A percentile compares a stretch with the other conserved stretches of the same genome.
phyloP scores from a whole-genome alignment of 53 echinoderm and acorn worm species.

The Apostichopus leukothele region DNA sequence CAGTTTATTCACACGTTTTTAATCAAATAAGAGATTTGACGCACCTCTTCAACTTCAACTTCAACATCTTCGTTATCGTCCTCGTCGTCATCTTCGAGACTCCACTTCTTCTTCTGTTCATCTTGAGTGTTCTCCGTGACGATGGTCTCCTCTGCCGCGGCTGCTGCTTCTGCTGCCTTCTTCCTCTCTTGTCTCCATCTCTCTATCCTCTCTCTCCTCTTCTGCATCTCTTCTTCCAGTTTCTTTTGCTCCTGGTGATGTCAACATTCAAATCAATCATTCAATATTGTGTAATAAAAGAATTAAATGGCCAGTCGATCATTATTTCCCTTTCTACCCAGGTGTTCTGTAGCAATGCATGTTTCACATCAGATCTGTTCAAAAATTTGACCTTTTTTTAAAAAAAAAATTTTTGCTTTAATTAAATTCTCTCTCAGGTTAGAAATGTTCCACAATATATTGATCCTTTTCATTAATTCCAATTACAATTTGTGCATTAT shows the following conservation, averaged over 20 bases:
- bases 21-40: too few species aligned
- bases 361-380: too few species aligned
- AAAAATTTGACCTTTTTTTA: too few species aligned
- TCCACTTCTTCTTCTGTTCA: conserved; percentile 84
- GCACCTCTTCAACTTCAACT: neutral
- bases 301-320: too few species aligned
- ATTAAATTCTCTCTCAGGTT: too few species aligned
- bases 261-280: neutral
- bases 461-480: too few species aligned
- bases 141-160: conserved; percentile 28
- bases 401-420: too few species aligned
- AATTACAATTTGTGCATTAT: too few species aligned
- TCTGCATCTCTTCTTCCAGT: conserved; percentile 92
- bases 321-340: too few species aligned
- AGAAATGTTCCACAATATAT: too few species aligned
- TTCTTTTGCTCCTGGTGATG: conserved; percentile 81
- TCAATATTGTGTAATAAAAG: neutral
- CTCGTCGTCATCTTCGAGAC: conserved; percentile 92
- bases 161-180: conserved; percentile 61
- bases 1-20: too few species aligned
- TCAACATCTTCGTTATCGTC: conserved; percentile 70
- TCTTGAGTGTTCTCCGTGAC: conserved; percentile 48
- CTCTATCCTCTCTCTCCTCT: conserved; percentile 87
- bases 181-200: conserved; percentile 91
- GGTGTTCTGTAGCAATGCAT: too few species aligned